Base-by-base conservation (phyloP, 2,113 vertebrate genomes). In the Halcyon senegalensis region DNA sequence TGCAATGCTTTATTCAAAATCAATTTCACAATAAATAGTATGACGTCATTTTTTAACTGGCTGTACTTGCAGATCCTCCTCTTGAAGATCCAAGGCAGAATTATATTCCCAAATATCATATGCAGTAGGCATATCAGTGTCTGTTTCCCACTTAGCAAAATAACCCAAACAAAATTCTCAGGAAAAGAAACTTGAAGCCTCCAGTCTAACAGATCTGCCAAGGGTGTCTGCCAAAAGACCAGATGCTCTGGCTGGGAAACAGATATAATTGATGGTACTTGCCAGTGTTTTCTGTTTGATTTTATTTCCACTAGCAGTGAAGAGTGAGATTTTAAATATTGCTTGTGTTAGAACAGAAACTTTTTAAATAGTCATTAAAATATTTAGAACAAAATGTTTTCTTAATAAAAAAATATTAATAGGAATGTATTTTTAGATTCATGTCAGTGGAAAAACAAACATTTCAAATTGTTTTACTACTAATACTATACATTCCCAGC, bases 241-340 rank as follows among this genome's bases (percentile, higher is more conserved):
- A 96, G 96, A 95, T 95, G 92, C 85, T 78, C 68, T 94, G 82
- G 64, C 63, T 94, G 19, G 27, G 66, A 92, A 95, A 84, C 19
- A 93, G 90, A 84, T 80, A 46, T 41, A 90, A 95, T 91, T 85
- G 69, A 43, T 35, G 44, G 28, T 27, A 62, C 41, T 93, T 94
- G 87, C 78, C 90, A 94, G 37, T 76, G 66, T 88, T 88, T 86
- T 77, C 50, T 93, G 12, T 27, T 80, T 90, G n/a, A 44, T 76
- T 95, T 97, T 94, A 23, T 74, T 94, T 89, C 64, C 19, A 63
- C 25, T 58, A 67, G 63, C 9, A 50, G 25, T 39, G 37, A 85
- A 90, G 37, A 67, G 16, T 68, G 41, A 94, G 28, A 80, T 90
- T 89, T 91, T 39, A 93, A 84, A 86, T 66, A 88, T 93, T 96